These are phyloP conservation scores for Argentina silus DNA, from an alignment of 2,797 vertebrate genomes.

Conservation along the genomic window DNA sequence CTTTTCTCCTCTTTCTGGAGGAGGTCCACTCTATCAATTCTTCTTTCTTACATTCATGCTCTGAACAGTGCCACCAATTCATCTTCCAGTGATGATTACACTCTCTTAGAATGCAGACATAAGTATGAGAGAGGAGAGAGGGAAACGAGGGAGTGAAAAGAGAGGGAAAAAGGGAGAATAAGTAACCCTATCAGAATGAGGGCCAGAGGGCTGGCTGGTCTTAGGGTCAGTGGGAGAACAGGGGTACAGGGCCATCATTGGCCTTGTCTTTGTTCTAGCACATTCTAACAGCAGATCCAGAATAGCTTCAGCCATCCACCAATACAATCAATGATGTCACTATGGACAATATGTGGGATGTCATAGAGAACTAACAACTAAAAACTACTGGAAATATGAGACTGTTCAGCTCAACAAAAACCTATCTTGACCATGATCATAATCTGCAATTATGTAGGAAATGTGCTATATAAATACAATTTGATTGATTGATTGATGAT, in stretches of 20 bases:
- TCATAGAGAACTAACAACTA: not conserved
- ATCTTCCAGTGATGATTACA: slow-evolving; percentile 69
- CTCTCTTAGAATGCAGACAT: slow-evolving; percentile 70
- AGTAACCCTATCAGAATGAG: slow-evolving; percentile 23
- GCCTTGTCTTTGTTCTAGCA: slow-evolving; percentile 13
- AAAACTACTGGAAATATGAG: not conserved
- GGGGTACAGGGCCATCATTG: slow-evolving; percentile 39
- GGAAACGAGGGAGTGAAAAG: not conserved
- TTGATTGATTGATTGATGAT: too few species aligned
- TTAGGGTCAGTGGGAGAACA: slow-evolving; percentile 53
- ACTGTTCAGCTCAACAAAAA: not conserved
- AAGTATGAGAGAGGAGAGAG: slow-evolving; percentile 25
- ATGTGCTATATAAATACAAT: too few species aligned
- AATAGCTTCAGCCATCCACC: slow-evolving; percentile 13
- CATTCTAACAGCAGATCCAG: slow-evolving; percentile 25
- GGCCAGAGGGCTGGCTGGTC: slow-evolving; percentile 35
- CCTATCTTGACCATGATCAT: not conserved
- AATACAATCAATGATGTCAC: not conserved
- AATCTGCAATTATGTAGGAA: too few species aligned
- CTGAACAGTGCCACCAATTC: slow-evolving; percentile 73
- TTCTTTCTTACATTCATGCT: slow-evolving; percentile 58
- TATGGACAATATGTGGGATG: not conserved
- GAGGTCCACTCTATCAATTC: slow-evolving; percentile 40
- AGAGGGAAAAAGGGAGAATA: not conserved
- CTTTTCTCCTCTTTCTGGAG: slow-evolving; percentile 35